Evolutionary conservation across 2,888 invertebrate genomes (phyloP).

Genomic region (Camptogramma bilineatum): DNA sequence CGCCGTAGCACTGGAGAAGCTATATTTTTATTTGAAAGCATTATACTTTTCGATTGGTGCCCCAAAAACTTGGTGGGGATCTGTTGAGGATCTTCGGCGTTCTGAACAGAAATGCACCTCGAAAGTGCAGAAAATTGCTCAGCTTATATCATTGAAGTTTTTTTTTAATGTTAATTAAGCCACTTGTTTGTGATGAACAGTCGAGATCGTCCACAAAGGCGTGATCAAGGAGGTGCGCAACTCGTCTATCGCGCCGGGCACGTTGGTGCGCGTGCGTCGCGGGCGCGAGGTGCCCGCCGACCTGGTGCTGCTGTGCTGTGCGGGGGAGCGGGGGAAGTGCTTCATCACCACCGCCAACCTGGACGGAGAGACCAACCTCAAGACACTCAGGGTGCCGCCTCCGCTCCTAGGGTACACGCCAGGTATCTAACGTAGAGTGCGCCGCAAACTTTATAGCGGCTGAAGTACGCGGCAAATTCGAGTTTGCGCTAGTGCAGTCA

Average conservation of each 20-base stretch:
- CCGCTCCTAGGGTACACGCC: constrained; percentile 73
- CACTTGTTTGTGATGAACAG: constrained; percentile 55
- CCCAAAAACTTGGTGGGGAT: no score
- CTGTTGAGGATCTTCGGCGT: no score
- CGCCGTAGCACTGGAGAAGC: no score
- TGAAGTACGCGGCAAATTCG: no score
- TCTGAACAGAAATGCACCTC: no score
- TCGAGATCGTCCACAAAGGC: constrained; percentile 85
- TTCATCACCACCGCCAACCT: constrained; percentile 94
- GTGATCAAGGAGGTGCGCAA: constrained; percentile 83
- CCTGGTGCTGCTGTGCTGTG: constrained; percentile 89
- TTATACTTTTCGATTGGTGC: no score
- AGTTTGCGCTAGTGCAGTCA: no score
- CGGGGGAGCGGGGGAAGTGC: constrained; percentile 89
- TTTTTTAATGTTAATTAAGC: no score
- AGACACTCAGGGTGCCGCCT: constrained; percentile 84
- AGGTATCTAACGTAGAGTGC: no score
- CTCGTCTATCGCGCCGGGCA: constrained; percentile 89
- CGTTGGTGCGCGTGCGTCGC: constrained; percentile 88
- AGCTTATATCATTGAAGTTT: no score
- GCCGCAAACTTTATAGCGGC: background rate
- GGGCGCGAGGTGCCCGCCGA: constrained; percentile 94
- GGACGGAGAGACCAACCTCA: constrained; percentile 93
- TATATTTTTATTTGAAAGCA: no score
- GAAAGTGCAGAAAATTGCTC: no score